These are phyloP conservation scores for Gobionotothen gibberifrons DNA, from an alignment of 2,797 vertebrate species.

Conservation along the genomic window DNA sequence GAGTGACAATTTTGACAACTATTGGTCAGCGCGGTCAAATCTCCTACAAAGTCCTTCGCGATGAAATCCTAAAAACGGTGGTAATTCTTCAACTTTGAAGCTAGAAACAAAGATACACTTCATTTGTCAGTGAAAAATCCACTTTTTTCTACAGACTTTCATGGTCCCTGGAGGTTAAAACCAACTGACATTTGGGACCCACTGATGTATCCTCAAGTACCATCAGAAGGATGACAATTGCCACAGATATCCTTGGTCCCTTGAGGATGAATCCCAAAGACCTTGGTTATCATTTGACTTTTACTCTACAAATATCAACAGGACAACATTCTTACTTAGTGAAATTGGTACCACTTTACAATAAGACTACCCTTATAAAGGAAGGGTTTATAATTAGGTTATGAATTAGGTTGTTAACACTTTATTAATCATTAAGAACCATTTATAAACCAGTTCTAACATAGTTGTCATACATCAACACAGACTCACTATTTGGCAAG, in stretches of 20 bases:
- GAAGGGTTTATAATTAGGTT: no score
- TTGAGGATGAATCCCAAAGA: neutral
- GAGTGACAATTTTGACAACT: neutral
- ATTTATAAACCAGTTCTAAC: no score
- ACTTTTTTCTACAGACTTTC: neutral
- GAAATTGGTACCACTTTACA: no score
- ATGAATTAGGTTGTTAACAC: no score
- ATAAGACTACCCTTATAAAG: no score
- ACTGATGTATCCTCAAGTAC: neutral
- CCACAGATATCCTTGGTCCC: neutral
- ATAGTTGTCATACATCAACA: no score
- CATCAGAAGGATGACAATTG: neutral
- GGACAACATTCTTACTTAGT: no score
- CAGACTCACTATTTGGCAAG: no score
- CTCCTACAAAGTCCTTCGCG: no score
- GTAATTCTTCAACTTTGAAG: neutral
- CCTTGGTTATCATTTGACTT: neutral
- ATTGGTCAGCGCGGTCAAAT: no score
- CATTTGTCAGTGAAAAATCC: neutral
- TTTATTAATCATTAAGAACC: no score
- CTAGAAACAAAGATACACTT: neutral
- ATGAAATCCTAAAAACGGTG: neutral
- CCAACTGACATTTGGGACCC: neutral
- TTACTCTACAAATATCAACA: no score
- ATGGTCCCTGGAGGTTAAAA: neutral